These are phyloP conservation scores for Mythimna vitellina DNA, from an alignment of 2,888 invertebrate genomes.

Conservation along the genomic window DNA sequence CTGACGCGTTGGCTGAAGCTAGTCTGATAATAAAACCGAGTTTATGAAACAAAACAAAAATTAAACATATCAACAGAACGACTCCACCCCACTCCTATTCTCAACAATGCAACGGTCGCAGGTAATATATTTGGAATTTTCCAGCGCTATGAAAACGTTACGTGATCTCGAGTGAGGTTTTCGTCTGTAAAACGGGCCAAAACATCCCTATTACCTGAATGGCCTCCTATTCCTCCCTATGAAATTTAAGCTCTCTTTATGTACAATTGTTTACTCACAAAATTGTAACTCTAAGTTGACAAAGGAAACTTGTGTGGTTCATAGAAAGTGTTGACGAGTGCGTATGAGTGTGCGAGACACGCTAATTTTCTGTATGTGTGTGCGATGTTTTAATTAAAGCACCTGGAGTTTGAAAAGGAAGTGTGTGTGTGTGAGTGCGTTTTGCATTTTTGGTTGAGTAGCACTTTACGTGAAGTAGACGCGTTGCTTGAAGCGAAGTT, in stretches of 20 bases:
- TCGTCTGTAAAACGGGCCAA: slow-evolving; percentile 72
- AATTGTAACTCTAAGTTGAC: slow-evolving; percentile 40
- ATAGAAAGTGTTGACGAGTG: slow-evolving; percentile 40
- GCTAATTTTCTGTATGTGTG: slow-evolving; percentile 27
- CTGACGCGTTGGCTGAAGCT: too few relatives aligned
- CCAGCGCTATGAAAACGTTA: slow-evolving; percentile 84
- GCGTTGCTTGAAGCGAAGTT: slow-evolving; percentile 38
- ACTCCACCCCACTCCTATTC: slow-evolving; percentile 68
- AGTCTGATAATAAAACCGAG: too few relatives aligned
- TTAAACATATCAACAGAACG: slow-evolving; percentile 34
- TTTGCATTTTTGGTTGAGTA: slow-evolving; percentile 51
- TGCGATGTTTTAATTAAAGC: slow-evolving; percentile 55
- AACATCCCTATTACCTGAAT: slow-evolving; percentile 74
- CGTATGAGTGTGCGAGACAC: slow-evolving; percentile 33
- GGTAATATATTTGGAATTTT: slow-evolving; percentile 83
- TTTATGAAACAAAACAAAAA: slow-evolving; percentile 30
- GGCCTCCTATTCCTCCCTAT: slow-evolving; percentile 57
- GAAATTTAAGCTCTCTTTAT: slow-evolving; percentile 64
- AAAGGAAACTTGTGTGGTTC: slow-evolving; percentile 64
- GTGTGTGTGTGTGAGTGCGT: slow-evolving; percentile 46
- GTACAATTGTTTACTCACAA: slow-evolving; percentile 28
- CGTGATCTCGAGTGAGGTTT: slow-evolving; percentile 79
- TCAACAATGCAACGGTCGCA: slow-evolving; percentile 77
- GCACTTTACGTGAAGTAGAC: slow-evolving; percentile 40
- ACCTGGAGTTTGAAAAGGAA: slow-evolving; percentile 42